phyloP scores from a whole-genome alignment of 2,888 invertebrate species.

The Melanchra persicariae region DNA sequence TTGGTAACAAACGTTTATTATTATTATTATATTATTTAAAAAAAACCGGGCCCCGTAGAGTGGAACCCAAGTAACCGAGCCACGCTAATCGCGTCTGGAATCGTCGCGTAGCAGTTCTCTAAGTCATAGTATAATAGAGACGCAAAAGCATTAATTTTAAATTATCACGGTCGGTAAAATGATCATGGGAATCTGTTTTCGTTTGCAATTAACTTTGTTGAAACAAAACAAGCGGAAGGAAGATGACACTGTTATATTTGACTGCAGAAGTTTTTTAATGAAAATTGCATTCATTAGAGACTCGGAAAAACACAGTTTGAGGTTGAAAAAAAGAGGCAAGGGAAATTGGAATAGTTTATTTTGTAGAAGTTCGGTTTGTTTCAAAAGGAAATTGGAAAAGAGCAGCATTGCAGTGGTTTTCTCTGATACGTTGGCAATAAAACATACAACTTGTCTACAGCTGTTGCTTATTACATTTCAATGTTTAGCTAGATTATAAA shows the following conservation, averaged over 20 bases:
- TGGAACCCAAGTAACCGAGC: neutral
- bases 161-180: neutral
- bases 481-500: neutral
- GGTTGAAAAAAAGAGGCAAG: neutral
- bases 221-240: conserved; percentile 8
- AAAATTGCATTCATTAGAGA: conserved; percentile 2
- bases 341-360: conserved; percentile 3
- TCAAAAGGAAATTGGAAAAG: neutral
- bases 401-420: neutral
- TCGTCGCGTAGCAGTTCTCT: conserved; percentile 2
- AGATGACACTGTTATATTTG: neutral
- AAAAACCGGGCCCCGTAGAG: too few relatives aligned
- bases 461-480: too few relatives aligned
- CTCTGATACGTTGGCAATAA: neutral
- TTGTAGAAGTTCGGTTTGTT: neutral
- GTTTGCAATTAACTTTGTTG: conserved; percentile 3
- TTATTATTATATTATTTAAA: neutral
- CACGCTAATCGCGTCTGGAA: conserved; percentile 8
- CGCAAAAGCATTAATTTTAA: conserved; percentile 7
- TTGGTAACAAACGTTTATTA: too few relatives aligned
- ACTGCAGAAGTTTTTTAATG: conserved; percentile 3
- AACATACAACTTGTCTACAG: too few relatives aligned
- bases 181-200: neutral
- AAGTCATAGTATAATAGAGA: neutral
- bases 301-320: neutral